Conservation (phyloP, 1,140 invertebrate species). For the Glossosoma conforme region DNA sequence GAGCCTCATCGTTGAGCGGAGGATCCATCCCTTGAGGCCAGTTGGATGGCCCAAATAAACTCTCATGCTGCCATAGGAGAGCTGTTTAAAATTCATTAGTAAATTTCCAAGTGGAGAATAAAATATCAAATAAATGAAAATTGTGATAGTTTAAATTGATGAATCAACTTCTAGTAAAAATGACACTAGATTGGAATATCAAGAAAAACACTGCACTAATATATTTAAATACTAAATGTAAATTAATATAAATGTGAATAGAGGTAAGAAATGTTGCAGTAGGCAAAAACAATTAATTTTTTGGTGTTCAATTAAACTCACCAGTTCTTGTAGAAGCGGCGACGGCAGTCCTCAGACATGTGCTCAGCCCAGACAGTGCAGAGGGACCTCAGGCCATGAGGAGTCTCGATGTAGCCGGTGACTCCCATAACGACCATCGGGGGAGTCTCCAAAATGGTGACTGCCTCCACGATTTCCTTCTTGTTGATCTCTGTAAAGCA, state of each 20-base stretch:
- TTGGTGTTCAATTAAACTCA: too few species aligned
- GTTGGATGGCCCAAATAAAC: conserved; percentile 45
- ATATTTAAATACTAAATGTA: conserved; percentile 1
- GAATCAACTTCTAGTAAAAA: too few species aligned
- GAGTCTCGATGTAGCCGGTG: conserved; percentile 98
- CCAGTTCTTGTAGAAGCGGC: conserved; percentile 99
- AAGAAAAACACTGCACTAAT: conserved; percentile 1
- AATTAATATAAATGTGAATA: conserved; percentile 4
- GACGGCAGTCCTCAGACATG: conserved; percentile 94
- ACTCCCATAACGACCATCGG: conserved; percentile 97
- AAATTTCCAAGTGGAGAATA: too few species aligned
- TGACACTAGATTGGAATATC: too few species aligned
- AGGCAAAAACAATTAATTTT: conserved; percentile 2
- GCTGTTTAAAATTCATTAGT: conserved; percentile 43
- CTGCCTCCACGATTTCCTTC: conserved; percentile 99
- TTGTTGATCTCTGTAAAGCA: conserved; percentile 90
- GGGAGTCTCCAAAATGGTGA: conserved; percentile 97
- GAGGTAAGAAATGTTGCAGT: not conserved
- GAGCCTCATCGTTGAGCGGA: conserved; percentile 61
- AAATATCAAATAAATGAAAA: too few species aligned
- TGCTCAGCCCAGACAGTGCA: conserved; percentile 99
- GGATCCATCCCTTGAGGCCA: conserved; percentile 44
- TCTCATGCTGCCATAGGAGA: conserved; percentile 65
- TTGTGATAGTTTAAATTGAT: not conserved
- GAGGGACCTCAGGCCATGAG: conserved; percentile 88